Conservation (phyloP, 2,797 vertebrate species). For the Dipus sagitta region DNA sequence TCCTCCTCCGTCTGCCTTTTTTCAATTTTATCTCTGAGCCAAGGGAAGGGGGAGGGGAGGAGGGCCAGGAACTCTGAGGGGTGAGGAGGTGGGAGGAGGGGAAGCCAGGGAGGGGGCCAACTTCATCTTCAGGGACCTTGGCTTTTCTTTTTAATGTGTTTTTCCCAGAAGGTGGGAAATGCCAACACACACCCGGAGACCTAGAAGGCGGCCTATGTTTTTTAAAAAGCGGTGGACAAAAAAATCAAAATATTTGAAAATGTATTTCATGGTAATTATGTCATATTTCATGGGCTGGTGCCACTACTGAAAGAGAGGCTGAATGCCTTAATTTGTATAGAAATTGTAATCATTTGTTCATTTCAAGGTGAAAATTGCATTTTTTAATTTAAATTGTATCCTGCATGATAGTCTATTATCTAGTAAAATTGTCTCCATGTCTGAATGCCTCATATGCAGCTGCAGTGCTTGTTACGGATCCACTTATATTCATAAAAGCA, state of each 20-base stretch:
- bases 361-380: slow-evolving; percentile 99
- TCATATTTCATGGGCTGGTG: slow-evolving; percentile 99
- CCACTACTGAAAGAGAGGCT: slow-evolving; percentile 98
- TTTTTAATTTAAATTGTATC: slow-evolving; percentile 99
- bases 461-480: slow-evolving; percentile 96
- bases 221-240: slow-evolving; percentile 96
- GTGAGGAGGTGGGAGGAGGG: slow-evolving; percentile 71
- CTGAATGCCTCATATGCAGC: slow-evolving; percentile 94
- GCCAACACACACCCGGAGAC: slow-evolving; percentile 86
- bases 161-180: slow-evolving; percentile 96
- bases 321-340: slow-evolving; percentile 99
- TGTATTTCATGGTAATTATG: slow-evolving; percentile 99
- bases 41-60: slow-evolving; percentile 81
- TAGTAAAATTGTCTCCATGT: slow-evolving; percentile 99
- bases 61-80: slow-evolving; percentile 71
- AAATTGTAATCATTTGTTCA: slow-evolving; percentile 99
- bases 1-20: slow-evolving; percentile 84
- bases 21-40: slow-evolving; percentile 95
- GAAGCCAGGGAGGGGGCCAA: slow-evolving; percentile 69
- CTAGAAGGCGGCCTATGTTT: slow-evolving; percentile 94
- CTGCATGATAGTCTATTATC: slow-evolving; percentile 99
- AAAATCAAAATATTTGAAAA: slow-evolving; percentile 99
- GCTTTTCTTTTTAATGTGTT: slow-evolving; percentile 93
- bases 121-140: slow-evolving; percentile 87
- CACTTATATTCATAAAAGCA: slow-evolving; percentile 97